Evolutionary conservation across 2,888 invertebrate species (phyloP), one percentile per base, ranked within the genome.

Genomic region (Eupithecia vulgata): DNA sequence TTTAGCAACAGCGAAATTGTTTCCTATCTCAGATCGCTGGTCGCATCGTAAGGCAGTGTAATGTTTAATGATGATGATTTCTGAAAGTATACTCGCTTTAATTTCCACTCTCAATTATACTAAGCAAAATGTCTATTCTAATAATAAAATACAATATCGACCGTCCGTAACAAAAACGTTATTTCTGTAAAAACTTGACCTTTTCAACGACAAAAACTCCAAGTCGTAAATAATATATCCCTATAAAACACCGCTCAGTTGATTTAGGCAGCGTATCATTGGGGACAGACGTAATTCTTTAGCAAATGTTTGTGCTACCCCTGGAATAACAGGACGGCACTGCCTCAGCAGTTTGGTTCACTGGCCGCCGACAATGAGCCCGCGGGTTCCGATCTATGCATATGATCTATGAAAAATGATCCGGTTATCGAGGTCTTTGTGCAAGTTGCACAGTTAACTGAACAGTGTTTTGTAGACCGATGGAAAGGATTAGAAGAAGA

Each of bases 191-290:
- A 10, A 57, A 25, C 57, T 25, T 57, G 25, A 57, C 57, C 25
- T 57, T 25, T 57, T 57, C 57, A 59, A 35, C 25, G 37, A 13
- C 34, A 45, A 67, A 70, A 35, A n/a, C 62, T 62, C 35, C 52
- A 67, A 40, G 34, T 66, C 48, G 34, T 57, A 62, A 57, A 67
- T 70, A 70, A 73, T 57, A 65, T 67, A 73, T 67, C 70, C 34
- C 45, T 45, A 8, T 65, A 57, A 70, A 68, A 71, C 67, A 52
- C 13, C 45, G 34, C 67, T 57, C 42, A 61, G 74, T 74, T 74
- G 68, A 71, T 71, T 74, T 71, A 74, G 74, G 74, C 71, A 74
- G 70, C 73, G 71, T 74, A 74, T 74, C 71, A 66, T 59, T 21
- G 66, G 40, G 61, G 71, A 74, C 74, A 74, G 68, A 66, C 68